Conservation (phyloP, 92 coral and sea anemone genomes). For the Desmophyllum pertusum region DNA sequence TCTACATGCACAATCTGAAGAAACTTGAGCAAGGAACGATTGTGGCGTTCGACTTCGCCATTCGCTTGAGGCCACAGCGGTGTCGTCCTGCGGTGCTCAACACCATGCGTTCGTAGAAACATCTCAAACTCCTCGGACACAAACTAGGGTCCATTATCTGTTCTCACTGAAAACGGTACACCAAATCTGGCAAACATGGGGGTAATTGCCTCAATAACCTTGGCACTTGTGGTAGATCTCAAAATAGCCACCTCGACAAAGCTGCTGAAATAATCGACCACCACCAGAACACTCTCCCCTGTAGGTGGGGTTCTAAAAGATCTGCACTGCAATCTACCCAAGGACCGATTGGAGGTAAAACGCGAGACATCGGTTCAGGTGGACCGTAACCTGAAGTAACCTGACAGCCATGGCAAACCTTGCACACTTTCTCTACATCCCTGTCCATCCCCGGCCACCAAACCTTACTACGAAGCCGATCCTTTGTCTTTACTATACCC, state of each 20-base stretch:
- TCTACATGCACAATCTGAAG: slow-evolving; percentile 5
- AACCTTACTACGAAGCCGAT: slow-evolving; percentile 48
- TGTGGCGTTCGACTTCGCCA: too few relatives aligned
- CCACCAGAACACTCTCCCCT: too few relatives aligned
- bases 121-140: too few relatives aligned
- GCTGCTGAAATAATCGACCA: too few relatives aligned
- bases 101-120: too few relatives aligned
- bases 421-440: slow-evolving; percentile 46
- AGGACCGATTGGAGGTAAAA: slow-evolving; percentile 46
- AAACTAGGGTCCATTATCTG: slow-evolving; percentile 6
- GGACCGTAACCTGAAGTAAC: slow-evolving; percentile 39
- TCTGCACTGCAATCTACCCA: slow-evolving; percentile 48
- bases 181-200: slow-evolving; percentile 47
- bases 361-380: slow-evolving; percentile 32
- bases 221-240: too few relatives aligned
- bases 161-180: slow-evolving; percentile 23
- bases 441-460: slow-evolving; percentile 59
- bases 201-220: too few relatives aligned
- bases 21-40: too few relatives aligned
- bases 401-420: slow-evolving; percentile 51
- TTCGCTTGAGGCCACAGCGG: too few relatives aligned
- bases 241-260: too few relatives aligned
- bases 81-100: too few relatives aligned
- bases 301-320: too few relatives aligned
- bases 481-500: slow-evolving; percentile 40